Percentiles rank a stretch among this genome's conserved stretches.
Conservation (phyloP, 2,888 invertebrate genomes). For the Minunthozetes semirufus region DNA sequence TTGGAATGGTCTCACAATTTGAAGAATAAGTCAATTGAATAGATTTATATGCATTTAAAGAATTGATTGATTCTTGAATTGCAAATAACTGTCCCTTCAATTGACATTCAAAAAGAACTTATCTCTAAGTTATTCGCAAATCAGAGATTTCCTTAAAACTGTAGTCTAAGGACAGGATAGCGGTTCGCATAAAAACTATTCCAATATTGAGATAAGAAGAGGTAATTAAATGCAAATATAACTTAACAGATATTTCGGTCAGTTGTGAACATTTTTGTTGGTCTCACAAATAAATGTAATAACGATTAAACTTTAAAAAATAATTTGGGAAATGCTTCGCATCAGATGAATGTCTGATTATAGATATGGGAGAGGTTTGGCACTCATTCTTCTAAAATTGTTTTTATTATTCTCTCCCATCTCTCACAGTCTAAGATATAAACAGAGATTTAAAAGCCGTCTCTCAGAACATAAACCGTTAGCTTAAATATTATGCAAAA, state of each 20-base stretch:
- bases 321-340: too few species aligned
- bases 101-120: not conserved
- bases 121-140: not conserved
- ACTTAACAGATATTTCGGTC: not conserved
- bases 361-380: not conserved
- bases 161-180: too few species aligned
- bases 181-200: not conserved
- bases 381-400: not conserved
- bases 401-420: not conserved
- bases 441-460: not conserved
- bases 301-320: too few species aligned
- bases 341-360: too few species aligned
- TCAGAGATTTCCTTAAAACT: too few species aligned
- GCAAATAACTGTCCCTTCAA: not conserved
- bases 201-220: not conserved
- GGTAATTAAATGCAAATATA: not conserved
- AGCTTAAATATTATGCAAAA: conserved; percentile 22
- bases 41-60: too few species aligned
- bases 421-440: not conserved
- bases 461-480: not conserved
- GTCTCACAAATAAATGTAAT: too few species aligned
- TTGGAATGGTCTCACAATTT: too few species aligned
- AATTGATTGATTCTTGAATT: too few species aligned
- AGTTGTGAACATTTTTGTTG: not conserved
- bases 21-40: too few species aligned